These are phyloP conservation scores for Archilochus colubris DNA, from an alignment of 2,113 vertebrate genomes.

Conservation along the genomic window DNA sequence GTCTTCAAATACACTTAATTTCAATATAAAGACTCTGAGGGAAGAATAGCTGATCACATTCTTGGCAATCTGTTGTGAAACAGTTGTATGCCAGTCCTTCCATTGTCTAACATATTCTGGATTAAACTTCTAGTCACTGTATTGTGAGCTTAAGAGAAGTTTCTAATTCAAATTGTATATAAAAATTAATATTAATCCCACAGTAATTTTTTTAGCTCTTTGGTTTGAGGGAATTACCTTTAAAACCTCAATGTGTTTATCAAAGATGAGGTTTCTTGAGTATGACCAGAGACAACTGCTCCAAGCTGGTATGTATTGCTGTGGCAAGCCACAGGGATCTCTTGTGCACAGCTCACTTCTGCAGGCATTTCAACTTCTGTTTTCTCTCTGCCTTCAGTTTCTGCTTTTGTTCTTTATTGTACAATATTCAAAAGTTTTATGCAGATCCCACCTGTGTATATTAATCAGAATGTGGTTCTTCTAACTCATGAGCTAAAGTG, in stretches of 20 bases:
- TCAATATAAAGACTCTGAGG: neutral
- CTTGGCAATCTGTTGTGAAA: neutral
- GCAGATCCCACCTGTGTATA: neutral
- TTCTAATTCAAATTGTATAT: neutral
- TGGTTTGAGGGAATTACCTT: neutral
- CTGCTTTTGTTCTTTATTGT: neutral
- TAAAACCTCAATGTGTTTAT: neutral
- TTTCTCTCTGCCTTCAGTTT: neutral
- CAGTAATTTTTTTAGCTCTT: rapidly evolving
- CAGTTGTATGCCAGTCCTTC: neutral
- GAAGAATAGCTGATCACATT: neutral
- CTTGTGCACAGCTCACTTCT: neutral
- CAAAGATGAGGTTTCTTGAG: neutral
- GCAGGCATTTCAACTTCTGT: neutral
- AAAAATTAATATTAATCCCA: neutral
- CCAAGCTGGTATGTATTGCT: neutral
- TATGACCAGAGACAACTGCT: neutral
- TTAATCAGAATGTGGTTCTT: neutral
- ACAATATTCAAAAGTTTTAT: neutral
- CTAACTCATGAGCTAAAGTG: neutral
- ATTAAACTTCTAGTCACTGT: neutral
- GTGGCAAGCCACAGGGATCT: neutral
- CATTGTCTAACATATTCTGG: neutral
- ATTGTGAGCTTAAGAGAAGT: neutral
- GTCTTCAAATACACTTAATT: neutral